Conservation (phyloP, 2,113 vertebrate species). For the Pollimyrus isidori region DNA sequence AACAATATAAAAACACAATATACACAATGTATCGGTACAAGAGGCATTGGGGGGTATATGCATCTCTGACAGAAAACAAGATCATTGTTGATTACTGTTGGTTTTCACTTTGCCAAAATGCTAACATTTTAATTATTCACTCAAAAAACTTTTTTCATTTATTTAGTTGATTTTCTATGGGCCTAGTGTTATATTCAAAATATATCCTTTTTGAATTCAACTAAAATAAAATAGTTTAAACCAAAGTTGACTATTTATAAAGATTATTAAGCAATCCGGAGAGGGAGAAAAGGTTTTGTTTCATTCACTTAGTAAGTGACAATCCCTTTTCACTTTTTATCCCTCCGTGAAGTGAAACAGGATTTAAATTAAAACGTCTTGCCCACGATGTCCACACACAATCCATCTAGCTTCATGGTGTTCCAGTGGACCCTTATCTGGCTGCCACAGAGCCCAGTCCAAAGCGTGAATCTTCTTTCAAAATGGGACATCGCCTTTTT, state of each 20-base stretch:
- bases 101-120: neutral
- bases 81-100: neutral
- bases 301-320: neutral
- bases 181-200: neutral
- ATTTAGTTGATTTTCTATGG: neutral
- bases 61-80: neutral
- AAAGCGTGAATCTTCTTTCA: neutral
- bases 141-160: neutral
- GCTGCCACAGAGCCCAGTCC: neutral
- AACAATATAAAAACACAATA: no score
- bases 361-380: constrained; percentile 1
- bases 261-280: neutral
- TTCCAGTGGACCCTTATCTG: neutral
- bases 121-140: neutral
- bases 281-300: neutral
- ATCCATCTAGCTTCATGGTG: neutral
- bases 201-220: neutral
- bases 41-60: no score
- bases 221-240: neutral
- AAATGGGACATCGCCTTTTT: neutral
- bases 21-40: no score
- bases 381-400: neutral
- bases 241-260: neutral
- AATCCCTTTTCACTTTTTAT: neutral
- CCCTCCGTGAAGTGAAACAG: constrained; percentile 3